Evolutionary conservation across 2,113 vertebrate species (phyloP), one percentile per base, ranked within the genome.

Genomic region (Callipepla squamata): DNA sequence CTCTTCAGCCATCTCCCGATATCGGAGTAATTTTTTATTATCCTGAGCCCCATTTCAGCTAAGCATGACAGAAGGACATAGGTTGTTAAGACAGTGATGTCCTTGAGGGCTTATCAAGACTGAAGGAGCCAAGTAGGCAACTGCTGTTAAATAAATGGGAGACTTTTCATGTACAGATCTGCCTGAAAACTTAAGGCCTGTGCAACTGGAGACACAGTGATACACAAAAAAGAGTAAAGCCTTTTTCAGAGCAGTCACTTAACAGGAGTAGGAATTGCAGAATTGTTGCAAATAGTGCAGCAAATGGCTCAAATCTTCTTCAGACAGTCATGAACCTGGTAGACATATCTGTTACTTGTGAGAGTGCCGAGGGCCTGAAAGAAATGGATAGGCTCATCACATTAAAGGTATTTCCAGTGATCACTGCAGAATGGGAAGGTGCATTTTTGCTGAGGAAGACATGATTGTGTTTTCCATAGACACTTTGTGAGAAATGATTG

Each of bases 21-120:
- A 50, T 36, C 32, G 12, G 4, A 4, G 36, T 69, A 68, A 68
- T 83, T 89, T 81, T 80, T 69, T 4, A 69, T 84, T 57, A 66
- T 15, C 22, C 16, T 73, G 55, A 95, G 28, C 50, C 78, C 51
- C 34, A 4, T 80, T 93, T 91, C 80, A 93, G 21, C 59, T n/a
- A 51, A 89, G 55, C 1, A 0, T 77, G 89, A 40, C 65, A 74
- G 68, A 53, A 65, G 7, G 30, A 44, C 51, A 47, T 55, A 84
- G 74, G 62, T 34, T 61, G 69, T 40, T 34, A 86, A 78, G 78
- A 11, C 47, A 73, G 0, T 34, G 15, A 11, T 74, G 78, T 66
- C 50, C 65, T 89, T 81, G 74, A 61, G 69, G 87, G 65, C 36
- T 89, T 84, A 23, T 48, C 40, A 53, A 78, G 57, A 66, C 65